phyloP scores from a whole-genome alignment of 2,797 vertebrate genomes.

The Microcaecilia unicolor region DNA sequence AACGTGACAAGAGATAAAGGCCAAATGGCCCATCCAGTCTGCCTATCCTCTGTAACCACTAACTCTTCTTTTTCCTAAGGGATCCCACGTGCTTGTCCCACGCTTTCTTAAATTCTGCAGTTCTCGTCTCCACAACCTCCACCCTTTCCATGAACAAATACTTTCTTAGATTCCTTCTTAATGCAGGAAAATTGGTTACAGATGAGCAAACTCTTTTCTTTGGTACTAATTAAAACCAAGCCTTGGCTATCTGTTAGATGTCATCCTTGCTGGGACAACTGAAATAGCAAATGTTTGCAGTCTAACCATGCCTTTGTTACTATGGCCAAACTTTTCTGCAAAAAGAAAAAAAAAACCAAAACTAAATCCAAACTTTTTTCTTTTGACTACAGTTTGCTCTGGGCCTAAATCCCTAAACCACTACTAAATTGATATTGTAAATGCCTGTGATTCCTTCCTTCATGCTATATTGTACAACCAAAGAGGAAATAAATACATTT shows the following conservation, averaged over 20 bases:
- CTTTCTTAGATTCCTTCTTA: too few species aligned
- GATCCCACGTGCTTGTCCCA: too few species aligned
- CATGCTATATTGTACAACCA: not conserved
- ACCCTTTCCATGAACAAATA: too few species aligned
- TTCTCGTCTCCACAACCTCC: too few species aligned
- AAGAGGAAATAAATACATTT: conserved; percentile 21
- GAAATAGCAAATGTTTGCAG: conserved; percentile 35
- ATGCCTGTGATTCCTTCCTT: not conserved
- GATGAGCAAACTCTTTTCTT: conserved; percentile 23
- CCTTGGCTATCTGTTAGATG: conserved; percentile 30
- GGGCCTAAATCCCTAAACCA: conserved; percentile 32
- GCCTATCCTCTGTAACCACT: too few species aligned
- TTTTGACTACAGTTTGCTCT: conserved; percentile 50
- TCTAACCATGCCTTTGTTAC: conserved; percentile 28
- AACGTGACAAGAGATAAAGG: too few species aligned
- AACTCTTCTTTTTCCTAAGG: too few species aligned
- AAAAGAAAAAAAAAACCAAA: too few species aligned
- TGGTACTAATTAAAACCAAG: conserved; percentile 42
- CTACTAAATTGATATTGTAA: conserved; percentile 29
- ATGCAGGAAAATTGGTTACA: conserved; percentile 25
- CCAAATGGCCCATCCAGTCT: too few species aligned
- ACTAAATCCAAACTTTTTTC: conserved; percentile 43
- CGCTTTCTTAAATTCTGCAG: too few species aligned
- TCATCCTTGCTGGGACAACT: conserved; percentile 29
- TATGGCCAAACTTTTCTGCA: conserved; percentile 28